Evolutionary conservation across 1,140 invertebrate species (phyloP).

Genomic region (Xylocopa sonorina): DNA sequence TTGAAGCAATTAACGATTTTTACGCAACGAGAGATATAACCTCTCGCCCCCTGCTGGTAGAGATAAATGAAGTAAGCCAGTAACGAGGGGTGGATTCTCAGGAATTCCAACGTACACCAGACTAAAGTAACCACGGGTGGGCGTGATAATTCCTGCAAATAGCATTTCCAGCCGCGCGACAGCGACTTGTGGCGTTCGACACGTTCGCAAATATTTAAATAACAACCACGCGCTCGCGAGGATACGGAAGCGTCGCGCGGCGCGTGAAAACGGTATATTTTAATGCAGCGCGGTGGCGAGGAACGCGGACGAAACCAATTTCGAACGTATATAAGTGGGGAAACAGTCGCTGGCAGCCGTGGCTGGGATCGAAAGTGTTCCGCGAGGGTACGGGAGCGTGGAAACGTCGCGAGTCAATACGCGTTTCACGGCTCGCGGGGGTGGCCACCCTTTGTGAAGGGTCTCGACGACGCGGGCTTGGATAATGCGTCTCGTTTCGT

Average conservation of each 20-base stretch:
- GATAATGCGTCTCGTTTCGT: conserved; percentile 24
- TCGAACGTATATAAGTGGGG: not conserved
- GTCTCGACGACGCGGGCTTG: not conserved
- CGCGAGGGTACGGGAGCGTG: not conserved
- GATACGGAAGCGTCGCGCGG: not conserved
- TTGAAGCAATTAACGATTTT: no score
- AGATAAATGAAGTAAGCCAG: no score
- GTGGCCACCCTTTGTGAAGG: not conserved
- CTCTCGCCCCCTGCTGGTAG: no score
- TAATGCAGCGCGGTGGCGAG: conserved; percentile 32
- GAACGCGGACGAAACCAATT: conserved; percentile 37
- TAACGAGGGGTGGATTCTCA: no score
- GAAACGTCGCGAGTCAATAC: conserved; percentile 16
- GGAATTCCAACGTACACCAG: no score
- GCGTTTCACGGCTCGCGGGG: not conserved
- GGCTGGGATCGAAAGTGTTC: not conserved
- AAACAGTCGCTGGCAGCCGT: not conserved
- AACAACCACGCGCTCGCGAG: conserved; percentile 15
- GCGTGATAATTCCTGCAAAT: conserved; percentile 21
- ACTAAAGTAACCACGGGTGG: no score
- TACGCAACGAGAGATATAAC: no score
- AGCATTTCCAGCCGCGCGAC: not conserved
- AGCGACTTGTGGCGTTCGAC: conserved; percentile 13
- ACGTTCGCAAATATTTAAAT: conserved; percentile 40
- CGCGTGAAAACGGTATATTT: conserved; percentile 5